Percentiles rank a stretch among this genome's conserved stretches.
These are phyloP conservation scores for Calephelis virginiensis DNA, from an alignment of 1,140 invertebrate species.

Conservation along the genomic window DNA sequence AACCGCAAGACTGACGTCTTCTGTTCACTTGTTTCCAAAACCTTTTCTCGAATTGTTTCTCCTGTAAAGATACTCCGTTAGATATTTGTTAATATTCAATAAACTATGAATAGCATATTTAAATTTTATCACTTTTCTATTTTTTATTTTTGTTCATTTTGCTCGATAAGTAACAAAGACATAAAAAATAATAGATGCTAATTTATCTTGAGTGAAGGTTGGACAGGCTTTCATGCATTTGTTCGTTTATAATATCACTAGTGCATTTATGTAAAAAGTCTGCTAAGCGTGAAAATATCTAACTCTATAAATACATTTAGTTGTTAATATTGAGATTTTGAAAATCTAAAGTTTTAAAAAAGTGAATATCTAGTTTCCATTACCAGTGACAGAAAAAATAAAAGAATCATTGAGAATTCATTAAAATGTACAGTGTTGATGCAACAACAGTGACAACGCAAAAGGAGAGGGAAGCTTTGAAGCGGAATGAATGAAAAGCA, in stretches of 20 bases:
- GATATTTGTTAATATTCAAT: conserved; percentile 13
- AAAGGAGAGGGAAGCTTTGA: conserved; percentile 43
- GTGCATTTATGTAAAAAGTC: background rate
- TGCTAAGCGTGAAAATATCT: background rate
- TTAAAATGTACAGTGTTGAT: conserved; percentile 17
- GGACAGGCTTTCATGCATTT: conserved; percentile 1
- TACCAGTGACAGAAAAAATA: conserved; percentile 5
- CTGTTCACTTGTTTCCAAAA: conserved; percentile 75
- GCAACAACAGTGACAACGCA: conserved; percentile 6
- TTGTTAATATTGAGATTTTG: background rate
- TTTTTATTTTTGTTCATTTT: too few relatives aligned
- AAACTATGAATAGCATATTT: background rate
- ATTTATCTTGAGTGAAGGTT: background rate
- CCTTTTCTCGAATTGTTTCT: conserved; percentile 72
- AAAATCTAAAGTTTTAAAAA: background rate
- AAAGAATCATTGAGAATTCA: background rate
- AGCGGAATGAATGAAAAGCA: conserved; percentile 67
- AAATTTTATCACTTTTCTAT: too few relatives aligned
- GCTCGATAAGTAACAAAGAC: too few relatives aligned
- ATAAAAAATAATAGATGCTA: background rate
- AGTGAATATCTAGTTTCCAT: conserved; percentile 8
- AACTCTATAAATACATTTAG: background rate
- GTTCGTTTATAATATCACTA: background rate
- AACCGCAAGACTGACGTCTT: conserved; percentile 68
- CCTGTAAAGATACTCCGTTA: conserved; percentile 56